Base-by-base conservation (phyloP, 2,888 invertebrate genomes). In the Gortyna flavago region DNA sequence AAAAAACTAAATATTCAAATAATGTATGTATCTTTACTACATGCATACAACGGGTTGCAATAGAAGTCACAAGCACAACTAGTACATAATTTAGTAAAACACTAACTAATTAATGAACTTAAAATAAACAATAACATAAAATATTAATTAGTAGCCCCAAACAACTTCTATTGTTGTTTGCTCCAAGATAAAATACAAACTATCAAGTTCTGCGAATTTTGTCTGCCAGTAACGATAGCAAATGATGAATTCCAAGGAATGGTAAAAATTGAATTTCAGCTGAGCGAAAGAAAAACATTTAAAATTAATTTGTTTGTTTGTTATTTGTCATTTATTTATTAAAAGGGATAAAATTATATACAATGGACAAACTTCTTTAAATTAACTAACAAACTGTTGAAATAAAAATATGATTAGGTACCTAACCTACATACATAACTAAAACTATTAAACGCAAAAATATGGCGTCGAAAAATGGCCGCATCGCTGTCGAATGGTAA, bases 121-220 rank as follows among this genome's bases (percentile, higher is more conserved):
- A 21, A 71, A 51, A 38, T 25, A 41, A 32, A 57, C 32, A 54
- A 69, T 18, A 38, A 54, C 7, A 32, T 29, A 32, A 51, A 32
- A 62, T 41, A 41, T 35, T 18, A 44, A 64, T 64, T 1, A 11
- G 54, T 25, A 54, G 54, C 54, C 9, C 9, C 25, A 48, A 44
- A 38, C 51, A 54, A 64, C 2, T 41, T 64, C 18, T 44, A 44
- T 35, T 44, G 3, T 75, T 51, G 21, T 64, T 75, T 21, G 54
- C 2, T 44, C 21, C 51, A 25, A 51, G 16, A 75, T 54, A n/a
- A 21, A 38, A 74, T 7, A 51, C 25, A 62, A 74, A 48, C 18
- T 32, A n/a, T n/a, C 16, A 41, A n/a, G 48, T 75, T 54, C 41
- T 32, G 13, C 0, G 41, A 64, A 75, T 75, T 51, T n/a, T 41